Base-by-base conservation (phyloP, 2,888 invertebrate species). In the Myopa testacea region DNA sequence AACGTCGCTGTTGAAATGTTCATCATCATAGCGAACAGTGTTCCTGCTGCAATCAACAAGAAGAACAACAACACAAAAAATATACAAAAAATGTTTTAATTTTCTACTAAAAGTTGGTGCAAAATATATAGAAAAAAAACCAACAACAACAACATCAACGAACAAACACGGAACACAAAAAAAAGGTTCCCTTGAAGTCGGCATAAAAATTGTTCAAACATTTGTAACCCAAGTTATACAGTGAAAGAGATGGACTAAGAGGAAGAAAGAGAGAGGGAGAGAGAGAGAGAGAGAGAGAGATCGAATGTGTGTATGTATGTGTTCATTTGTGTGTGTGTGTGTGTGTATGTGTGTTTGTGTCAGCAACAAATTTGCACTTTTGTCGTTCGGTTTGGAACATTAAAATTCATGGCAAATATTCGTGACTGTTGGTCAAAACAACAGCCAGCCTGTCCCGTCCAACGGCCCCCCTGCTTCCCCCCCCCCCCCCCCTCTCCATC, bases 331-430 rank as follows among this genome's bases (percentile, higher is more conserved):
- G 40, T 52, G 26, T 52, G 19, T 70, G 70, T 26, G 55, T 70
- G 40, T 52, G 26, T 52, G 19, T 70, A 52, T 26, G 55, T 70
- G 67, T 38, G 14, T 55, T 52, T 58, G 14, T 58, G 58, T 58
- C 34, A 37, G 34, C 34, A 34, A 63, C 2, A 73, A 73, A 73
- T 73, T 73, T 75, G 75, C 75, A 75, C 75, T 68, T 75, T 75
- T 68, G 58, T 19, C 68, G 75, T 75, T 75, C 68, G 75, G 75
- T 55, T 45, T 6, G 60, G 52, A 50, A 68, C 76, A 76, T 76
- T 70, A 70, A 76, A 76, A 70, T 76, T 70, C 76, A 76, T 76
- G 38, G 76, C 76, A 50, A 52, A 76, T 76, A 76, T 76, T 76
- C 76, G 76, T 76, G 76, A 76, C 76, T 76, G 52, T 19, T 65